Evolutionary conservation across 1,140 invertebrate species (phyloP).

Genomic region (Bombus vancouverensis): DNA sequence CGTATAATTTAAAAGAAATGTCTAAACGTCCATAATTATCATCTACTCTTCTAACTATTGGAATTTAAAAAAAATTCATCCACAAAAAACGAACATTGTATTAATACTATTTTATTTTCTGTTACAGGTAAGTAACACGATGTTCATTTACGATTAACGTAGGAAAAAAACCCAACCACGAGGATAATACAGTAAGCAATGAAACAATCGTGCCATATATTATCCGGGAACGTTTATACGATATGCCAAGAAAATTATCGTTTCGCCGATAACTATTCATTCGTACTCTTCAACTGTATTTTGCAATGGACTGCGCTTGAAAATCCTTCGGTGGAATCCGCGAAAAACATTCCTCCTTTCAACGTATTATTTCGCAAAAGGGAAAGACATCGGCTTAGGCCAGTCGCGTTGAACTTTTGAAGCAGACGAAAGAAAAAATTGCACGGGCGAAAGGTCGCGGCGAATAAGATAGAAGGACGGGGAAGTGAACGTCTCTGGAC

Average conservation of each 20-base stretch:
- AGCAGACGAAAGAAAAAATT: constrained; percentile 44
- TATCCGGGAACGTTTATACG: background rate
- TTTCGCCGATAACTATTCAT: background rate
- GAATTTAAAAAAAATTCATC: too few relatives aligned
- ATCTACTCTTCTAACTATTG: too few relatives aligned
- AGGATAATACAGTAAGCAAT: constrained; percentile 1
- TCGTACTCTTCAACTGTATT: background rate
- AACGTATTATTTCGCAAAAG: constrained; percentile 57
- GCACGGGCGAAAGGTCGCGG: constrained; percentile 54
- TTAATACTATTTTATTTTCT: background rate
- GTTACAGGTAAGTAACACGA: constrained; percentile 18
- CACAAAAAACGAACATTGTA: background rate
- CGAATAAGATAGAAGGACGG: constrained; percentile 45
- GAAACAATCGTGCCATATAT: background rate
- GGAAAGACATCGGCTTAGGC: constrained; percentile 41
- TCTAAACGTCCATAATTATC: too few relatives aligned
- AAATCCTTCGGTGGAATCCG: background rate
- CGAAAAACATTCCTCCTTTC: constrained; percentile 27
- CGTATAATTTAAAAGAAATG: background rate
- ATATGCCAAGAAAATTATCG: constrained; percentile 9
- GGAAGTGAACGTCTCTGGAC: constrained; percentile 62
- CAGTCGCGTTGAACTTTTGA: constrained; percentile 60
- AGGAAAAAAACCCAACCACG: background rate
- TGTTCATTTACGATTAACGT: too few relatives aligned
- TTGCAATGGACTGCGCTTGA: constrained; percentile 21